Percentiles rank a stretch among this genome's conserved stretches.
Evolutionary conservation across 2,888 invertebrate species (phyloP).

Genomic region (Dicranocentrus wangi): DNA sequence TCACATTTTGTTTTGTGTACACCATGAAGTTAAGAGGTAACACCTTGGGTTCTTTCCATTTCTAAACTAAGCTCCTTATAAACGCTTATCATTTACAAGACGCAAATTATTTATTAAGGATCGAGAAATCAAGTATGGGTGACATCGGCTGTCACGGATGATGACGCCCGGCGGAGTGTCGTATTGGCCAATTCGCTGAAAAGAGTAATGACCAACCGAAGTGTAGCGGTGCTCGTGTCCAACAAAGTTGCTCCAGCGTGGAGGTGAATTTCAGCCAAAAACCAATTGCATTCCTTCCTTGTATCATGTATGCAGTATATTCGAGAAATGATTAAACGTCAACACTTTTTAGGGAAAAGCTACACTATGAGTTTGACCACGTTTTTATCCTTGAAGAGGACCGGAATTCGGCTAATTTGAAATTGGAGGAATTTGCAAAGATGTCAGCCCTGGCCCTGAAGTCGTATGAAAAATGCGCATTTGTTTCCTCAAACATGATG

Average conservation of each 20-base stretch:
- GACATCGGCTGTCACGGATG: slow-evolving; percentile 56
- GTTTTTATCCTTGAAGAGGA: slow-evolving; percentile 49
- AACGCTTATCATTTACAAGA: too few relatives aligned
- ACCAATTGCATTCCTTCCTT: too few relatives aligned
- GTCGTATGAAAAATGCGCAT: slow-evolving; percentile 49
- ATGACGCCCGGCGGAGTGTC: slow-evolving; percentile 36
- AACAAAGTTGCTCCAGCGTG: slow-evolving; percentile 38
- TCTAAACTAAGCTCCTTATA: too few relatives aligned
- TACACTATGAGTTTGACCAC: slow-evolving; percentile 44
- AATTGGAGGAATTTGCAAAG: slow-evolving; percentile 44
- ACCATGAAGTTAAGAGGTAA: too few relatives aligned
- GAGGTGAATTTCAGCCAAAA: slow-evolving; percentile 48
- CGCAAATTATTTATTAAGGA: slow-evolving; percentile 8
- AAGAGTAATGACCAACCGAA: slow-evolving; percentile 43
- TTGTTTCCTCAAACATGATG: slow-evolving; percentile 39
- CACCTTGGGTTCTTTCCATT: too few relatives aligned
- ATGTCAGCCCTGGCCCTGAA: slow-evolving; percentile 37
- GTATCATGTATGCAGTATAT: background rate
- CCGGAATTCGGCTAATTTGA: slow-evolving; percentile 36
- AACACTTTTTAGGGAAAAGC: slow-evolving; percentile 31
- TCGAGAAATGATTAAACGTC: background rate
- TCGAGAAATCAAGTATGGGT: slow-evolving; percentile 63
- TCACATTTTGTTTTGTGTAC: too few relatives aligned
- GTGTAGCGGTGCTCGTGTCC: slow-evolving; percentile 40
- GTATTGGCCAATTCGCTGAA: slow-evolving; percentile 60